phyloP scores from a whole-genome alignment of 1,140 invertebrate species.

The Meloidogyne hapla region DNA sequence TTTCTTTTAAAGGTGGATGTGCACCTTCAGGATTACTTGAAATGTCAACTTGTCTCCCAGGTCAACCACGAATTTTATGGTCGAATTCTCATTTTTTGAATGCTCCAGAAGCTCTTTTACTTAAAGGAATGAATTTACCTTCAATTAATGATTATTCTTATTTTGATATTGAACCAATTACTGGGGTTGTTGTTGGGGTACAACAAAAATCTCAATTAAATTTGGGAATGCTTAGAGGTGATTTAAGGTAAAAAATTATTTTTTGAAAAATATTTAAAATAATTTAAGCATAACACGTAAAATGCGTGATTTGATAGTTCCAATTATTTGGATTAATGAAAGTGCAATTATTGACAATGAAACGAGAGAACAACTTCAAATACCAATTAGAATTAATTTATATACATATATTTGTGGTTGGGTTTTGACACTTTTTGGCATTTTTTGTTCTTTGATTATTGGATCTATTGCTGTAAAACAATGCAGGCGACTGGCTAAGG shows the following conservation, averaged over 20 bases:
- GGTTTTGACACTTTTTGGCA: slow-evolving; percentile 11
- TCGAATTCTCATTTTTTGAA: slow-evolving; percentile 56
- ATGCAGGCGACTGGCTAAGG: neutral
- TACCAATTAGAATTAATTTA: neutral
- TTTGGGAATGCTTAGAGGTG: slow-evolving; percentile 56
- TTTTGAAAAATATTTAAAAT: too few relatives aligned
- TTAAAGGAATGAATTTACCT: slow-evolving; percentile 42
- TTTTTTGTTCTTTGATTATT: slow-evolving; percentile 4
- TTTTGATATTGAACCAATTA: slow-evolving; percentile 57
- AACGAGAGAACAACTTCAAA: slow-evolving; percentile 37
- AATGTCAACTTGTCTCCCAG: slow-evolving; percentile 50
- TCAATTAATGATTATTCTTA: slow-evolving; percentile 50
- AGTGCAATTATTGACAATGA: slow-evolving; percentile 38
- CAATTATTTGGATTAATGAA: slow-evolving; percentile 54
- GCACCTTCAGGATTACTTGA: slow-evolving; percentile 56
- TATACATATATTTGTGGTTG: slow-evolving; percentile 5
- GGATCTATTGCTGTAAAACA: neutral
- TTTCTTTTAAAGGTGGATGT: slow-evolving; percentile 44
- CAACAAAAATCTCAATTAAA: slow-evolving; percentile 56
- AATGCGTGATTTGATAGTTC: slow-evolving; percentile 39
- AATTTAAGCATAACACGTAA: slow-evolving; percentile 20
- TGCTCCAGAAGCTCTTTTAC: slow-evolving; percentile 42
- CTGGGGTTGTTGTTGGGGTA: slow-evolving; percentile 54
- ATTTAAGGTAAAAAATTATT: too few relatives aligned
- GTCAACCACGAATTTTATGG: slow-evolving; percentile 58